A percentile compares a stretch with the other conserved stretches of the same genome.
Evolutionary conservation across 2,888 invertebrate species (phyloP).

Genomic region (Torymus tubicola): DNA sequence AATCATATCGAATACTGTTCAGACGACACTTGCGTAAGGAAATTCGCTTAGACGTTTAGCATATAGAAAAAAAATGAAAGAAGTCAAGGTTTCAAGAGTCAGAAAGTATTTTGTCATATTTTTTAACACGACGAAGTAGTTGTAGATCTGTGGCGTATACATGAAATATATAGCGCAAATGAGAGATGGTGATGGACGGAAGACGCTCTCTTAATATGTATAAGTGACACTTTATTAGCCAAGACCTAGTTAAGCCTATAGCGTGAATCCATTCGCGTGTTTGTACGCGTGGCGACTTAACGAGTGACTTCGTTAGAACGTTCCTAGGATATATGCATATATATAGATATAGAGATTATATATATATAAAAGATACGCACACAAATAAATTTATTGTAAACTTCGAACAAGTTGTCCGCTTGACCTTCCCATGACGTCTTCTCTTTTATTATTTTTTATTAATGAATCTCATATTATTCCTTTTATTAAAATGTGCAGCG

Average conservation of each 20-base stretch:
- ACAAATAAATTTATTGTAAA: constrained; percentile 69
- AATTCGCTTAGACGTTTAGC: constrained; percentile 39
- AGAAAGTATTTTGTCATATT: constrained; percentile 57
- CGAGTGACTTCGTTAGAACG: constrained; percentile 52
- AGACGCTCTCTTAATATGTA: constrained; percentile 37
- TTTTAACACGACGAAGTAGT: constrained; percentile 55
- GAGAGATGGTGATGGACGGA: background rate
- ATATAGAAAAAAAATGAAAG: constrained; percentile 17
- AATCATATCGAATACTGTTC: constrained; percentile 47
- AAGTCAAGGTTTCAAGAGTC: constrained; percentile 47
- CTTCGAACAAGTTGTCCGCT: constrained; percentile 70
- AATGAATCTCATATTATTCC: constrained; percentile 8
- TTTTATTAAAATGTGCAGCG: constrained; percentile 21
- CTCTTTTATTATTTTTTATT: constrained; percentile 26
- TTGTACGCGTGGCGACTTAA: constrained; percentile 55
- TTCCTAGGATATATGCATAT: constrained; percentile 51
- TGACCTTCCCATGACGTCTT: constrained; percentile 15
- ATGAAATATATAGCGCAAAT: constrained; percentile 21
- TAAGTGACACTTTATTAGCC: constrained; percentile 46
- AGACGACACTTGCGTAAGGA: constrained; percentile 24
- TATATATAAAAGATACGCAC: constrained; percentile 40
- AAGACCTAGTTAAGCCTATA: constrained; percentile 53
- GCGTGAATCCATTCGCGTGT: constrained; percentile 50
- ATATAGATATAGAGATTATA: constrained; percentile 39
- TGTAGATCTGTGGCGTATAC: constrained; percentile 33